These are phyloP conservation scores for Telenomus remus DNA, from an alignment of 1,140 invertebrate species.

Conservation along the genomic window DNA sequence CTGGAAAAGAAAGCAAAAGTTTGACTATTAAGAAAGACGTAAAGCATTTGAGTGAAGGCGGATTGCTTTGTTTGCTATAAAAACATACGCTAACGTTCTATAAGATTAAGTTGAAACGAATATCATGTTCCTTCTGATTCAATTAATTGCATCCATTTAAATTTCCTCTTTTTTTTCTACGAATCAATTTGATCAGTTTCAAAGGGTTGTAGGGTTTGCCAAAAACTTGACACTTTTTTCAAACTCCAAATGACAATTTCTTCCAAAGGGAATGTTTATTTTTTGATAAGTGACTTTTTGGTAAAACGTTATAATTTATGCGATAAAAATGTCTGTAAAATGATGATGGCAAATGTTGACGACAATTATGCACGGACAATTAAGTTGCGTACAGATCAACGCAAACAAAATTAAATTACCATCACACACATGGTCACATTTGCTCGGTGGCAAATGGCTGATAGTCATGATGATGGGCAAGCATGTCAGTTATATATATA, in stretches of 20 bases:
- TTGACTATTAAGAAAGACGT: conserved; percentile 38
- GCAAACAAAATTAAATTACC: conserved; percentile 10
- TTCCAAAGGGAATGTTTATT: too few relatives aligned
- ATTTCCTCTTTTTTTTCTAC: conserved; percentile 17
- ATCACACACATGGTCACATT: background rate
- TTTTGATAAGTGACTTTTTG: too few relatives aligned
- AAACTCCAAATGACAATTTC: too few relatives aligned
- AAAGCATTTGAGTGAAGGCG: conserved; percentile 58
- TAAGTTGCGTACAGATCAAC: background rate
- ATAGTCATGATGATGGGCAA: conserved; percentile 42
- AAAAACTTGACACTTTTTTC: too few relatives aligned
- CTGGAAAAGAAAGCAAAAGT: too few relatives aligned
- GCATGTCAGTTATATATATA: conserved; percentile 27
- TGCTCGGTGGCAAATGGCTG: conserved; percentile 11
- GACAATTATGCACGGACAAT: background rate
- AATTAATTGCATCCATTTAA: conserved; percentile 38
- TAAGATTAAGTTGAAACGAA: conserved; percentile 44
- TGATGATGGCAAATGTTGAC: too few relatives aligned
- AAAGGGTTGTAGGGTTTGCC: too few relatives aligned
- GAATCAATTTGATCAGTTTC: background rate
- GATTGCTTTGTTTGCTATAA: conserved; percentile 71
- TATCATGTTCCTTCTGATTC: conserved; percentile 27
- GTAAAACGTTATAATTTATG: too few relatives aligned
- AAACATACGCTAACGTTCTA: conserved; percentile 63
- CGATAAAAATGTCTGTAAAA: too few relatives aligned